phyloP scores from a whole-genome alignment of 2,888 invertebrate genomes.

The Branchellion lobata region DNA sequence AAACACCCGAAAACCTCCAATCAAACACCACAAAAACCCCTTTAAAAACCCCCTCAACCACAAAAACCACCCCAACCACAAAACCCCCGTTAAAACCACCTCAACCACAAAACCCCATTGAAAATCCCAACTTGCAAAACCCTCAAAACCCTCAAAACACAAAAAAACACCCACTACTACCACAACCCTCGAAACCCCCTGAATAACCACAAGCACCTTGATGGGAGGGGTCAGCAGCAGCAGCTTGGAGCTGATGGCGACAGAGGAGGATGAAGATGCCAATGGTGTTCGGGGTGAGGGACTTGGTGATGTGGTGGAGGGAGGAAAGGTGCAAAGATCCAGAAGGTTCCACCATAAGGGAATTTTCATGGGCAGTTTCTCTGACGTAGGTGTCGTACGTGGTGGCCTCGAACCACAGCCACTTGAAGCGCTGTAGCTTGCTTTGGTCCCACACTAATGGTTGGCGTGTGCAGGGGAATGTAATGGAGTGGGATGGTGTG shows the following conservation, averaged over 20 bases:
- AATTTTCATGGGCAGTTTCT: conserved; percentile 72
- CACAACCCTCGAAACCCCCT: too few species aligned
- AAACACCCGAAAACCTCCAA: too few species aligned
- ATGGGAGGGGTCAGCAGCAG: not conserved
- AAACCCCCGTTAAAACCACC: too few species aligned
- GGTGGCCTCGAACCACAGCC: conserved; percentile 86
- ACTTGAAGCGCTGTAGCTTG: conserved; percentile 80
- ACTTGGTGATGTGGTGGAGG: conserved; percentile 82
- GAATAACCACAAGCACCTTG: not conserved
- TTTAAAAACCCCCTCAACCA: too few species aligned
- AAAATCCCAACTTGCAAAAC: too few species aligned
- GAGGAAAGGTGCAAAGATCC: conserved; percentile 72
- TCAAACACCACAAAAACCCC: too few species aligned
- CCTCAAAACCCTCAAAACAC: too few species aligned
- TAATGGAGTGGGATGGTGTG: too few species aligned
- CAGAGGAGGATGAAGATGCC: conserved; percentile 75
- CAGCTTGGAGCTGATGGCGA: conserved; percentile 73
- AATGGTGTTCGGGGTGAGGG: conserved; percentile 80
- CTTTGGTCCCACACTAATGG: conserved; percentile 82
- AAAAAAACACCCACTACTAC: too few species aligned
- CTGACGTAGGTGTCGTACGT: conserved; percentile 79
- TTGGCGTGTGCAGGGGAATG: too few species aligned
- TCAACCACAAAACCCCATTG: too few species aligned
- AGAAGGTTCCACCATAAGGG: conserved; percentile 75
- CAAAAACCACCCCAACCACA: too few species aligned